Percentiles rank a stretch among this genome's conserved stretches.
These are phyloP conservation scores for Neopelma chrysocephalum DNA, from an alignment of 2,797 vertebrate species.

Conservation along the genomic window DNA sequence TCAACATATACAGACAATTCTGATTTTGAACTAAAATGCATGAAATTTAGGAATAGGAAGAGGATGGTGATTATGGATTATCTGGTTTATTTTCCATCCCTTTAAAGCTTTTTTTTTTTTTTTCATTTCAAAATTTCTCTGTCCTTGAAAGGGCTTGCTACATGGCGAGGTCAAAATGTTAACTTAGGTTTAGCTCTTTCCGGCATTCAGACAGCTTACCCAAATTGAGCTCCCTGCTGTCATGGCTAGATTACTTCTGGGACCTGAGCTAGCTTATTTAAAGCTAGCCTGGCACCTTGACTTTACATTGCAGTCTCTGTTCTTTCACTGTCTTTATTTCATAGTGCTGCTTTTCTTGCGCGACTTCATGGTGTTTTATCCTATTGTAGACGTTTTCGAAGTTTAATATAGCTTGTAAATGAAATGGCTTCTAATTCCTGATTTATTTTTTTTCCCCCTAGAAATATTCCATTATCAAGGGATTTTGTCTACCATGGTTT, in stretches of 20 bases:
- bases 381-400: background rate
- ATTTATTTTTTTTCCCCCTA: rapidly evolving
- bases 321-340: background rate
- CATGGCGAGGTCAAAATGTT: slow-evolving; percentile 9
- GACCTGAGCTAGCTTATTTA: slow-evolving; percentile 10
- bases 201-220: background rate
- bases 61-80: background rate
- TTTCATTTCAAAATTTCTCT: background rate
- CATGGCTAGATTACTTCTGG: background rate
- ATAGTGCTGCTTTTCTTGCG: background rate
- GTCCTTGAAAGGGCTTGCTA: background rate
- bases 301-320: background rate
- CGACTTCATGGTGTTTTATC: background rate
- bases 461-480: background rate
- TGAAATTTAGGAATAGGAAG: background rate
- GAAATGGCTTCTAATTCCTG: background rate
- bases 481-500: background rate
- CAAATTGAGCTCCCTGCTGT: slow-evolving; percentile 17
- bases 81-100: background rate
- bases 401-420: background rate
- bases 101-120: background rate
- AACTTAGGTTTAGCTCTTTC: background rate
- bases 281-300: background rate
- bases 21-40: background rate
- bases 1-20: background rate